Evolutionary conservation across 2,797 vertebrate species (phyloP), one percentile per base, ranked within the genome.

Genomic region (Leptatherina wallacei): DNA sequence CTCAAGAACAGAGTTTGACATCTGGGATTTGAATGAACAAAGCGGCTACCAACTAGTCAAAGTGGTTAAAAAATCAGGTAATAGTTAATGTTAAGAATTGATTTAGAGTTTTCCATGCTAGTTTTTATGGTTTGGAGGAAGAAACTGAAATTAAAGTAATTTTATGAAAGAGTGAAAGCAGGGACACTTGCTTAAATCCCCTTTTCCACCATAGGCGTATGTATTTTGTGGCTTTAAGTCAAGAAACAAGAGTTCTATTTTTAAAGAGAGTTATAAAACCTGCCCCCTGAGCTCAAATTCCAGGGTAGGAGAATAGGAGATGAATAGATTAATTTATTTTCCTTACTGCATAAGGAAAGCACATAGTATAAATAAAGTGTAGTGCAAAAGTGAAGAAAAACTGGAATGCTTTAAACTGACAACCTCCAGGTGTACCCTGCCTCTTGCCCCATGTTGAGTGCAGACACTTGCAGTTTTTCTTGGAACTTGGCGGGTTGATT

Each of bases 251-350:
- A 27, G 24, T 27, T 27, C 62, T 64, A 49, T 59, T 29, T 69
- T 69, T 77, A 59, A 58, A 69, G 66, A 30, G 32, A 69, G 56
- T 58, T 66, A 44, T 62, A 57, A 72, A 63, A 58, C 24, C 32
- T 58, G 47, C n/a, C 59, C 49, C 35, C 33, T 30, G 35, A 13
- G 33, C 30, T 66, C n/a, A 60, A 33, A 44, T 20, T 61, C 29
- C 12, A 42, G 44, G 14, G 9, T 44, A 55, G 77, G 77, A 56
- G 42, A 54, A 49, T 61, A 57, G 55, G 29, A 67, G 47, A 38
- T 55, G 35, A 55, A 56, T 30, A 51, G 44, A 44, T 29, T 16
- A 20, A 8, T 77, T 71, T n/a, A 67, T 63, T 68, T 51, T 24
- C 3, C 11, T 57, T 38, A 24, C 11, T 40, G 49, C 36, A 47